phyloP scores from a whole-genome alignment of 2,797 vertebrate species.

The Australoheros facetus region DNA sequence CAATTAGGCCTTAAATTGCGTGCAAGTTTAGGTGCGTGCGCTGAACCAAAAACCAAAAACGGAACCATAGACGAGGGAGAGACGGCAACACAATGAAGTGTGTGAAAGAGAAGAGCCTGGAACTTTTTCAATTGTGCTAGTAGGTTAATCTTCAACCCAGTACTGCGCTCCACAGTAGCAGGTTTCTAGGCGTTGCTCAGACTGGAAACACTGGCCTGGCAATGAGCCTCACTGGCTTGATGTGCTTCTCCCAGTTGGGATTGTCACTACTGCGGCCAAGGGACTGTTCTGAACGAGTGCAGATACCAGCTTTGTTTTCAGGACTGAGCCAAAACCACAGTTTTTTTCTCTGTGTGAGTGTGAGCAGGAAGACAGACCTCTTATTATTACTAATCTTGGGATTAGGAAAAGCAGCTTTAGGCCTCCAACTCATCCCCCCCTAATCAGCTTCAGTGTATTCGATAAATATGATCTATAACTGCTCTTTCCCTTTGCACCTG shows the following conservation, averaged over 20 bases:
- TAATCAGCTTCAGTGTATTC: conserved; percentile 72
- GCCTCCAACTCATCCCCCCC: conserved; percentile 58
- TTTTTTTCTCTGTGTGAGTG: conserved; percentile 54
- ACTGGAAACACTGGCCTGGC: conserved; percentile 63
- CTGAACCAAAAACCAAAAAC: background rate
- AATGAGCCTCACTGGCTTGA: conserved; percentile 53
- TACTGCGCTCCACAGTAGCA: conserved; percentile 32
- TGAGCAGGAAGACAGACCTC: conserved; percentile 65
- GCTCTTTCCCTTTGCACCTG: conserved; percentile 49
- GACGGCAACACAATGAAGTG: conserved; percentile 22
- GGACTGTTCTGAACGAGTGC: conserved; percentile 61
- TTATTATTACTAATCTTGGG: conserved; percentile 78
- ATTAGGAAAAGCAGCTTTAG: conserved; percentile 80
- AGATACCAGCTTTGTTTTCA: conserved; percentile 71
- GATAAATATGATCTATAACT: conserved; percentile 71
- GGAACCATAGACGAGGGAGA: conserved; percentile 23
- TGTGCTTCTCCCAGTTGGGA: conserved; percentile 46
- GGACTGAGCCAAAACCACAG: conserved; percentile 51
- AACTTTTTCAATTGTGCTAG: conserved; percentile 69
- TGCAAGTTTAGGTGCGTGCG: background rate
- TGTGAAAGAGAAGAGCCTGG: conserved; percentile 44
- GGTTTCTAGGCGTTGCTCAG: conserved; percentile 41
- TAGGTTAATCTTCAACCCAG: conserved; percentile 71
- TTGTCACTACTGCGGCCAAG: conserved; percentile 60
- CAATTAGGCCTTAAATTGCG: conserved; percentile 15